Evolutionary conservation across 2,113 vertebrate genomes (phyloP).

Genomic region (Erythrolamprus reginae): DNA sequence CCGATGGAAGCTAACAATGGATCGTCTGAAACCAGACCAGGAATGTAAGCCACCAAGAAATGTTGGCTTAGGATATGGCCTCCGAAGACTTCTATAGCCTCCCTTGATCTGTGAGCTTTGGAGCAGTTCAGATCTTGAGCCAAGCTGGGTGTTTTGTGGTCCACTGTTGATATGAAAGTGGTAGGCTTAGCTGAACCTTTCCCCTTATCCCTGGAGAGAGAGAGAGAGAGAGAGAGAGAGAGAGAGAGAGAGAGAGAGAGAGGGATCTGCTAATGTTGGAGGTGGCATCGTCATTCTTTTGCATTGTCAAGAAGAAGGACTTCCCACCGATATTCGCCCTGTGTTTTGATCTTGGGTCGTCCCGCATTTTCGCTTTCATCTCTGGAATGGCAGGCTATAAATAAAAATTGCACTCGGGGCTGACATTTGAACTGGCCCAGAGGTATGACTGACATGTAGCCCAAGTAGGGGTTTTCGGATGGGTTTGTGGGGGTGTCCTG

Average conservation of each 20-base stretch:
- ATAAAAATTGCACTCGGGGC: slow-evolving; percentile 10
- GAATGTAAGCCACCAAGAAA: neutral
- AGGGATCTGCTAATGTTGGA: slow-evolving; percentile 5
- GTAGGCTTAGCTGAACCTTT: neutral
- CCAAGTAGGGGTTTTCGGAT: neutral
- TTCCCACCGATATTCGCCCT: slow-evolving; percentile 26
- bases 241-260: neutral
- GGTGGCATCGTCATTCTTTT: neutral
- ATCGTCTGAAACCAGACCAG: neutral
- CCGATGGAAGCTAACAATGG: neutral
- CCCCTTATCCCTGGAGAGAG: neutral
- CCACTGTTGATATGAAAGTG: neutral
- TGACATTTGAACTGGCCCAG: slow-evolving; percentile 23
- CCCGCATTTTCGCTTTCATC: slow-evolving; percentile 48
- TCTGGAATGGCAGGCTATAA: slow-evolving; percentile 36
- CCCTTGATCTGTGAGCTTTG: slow-evolving; percentile 3
- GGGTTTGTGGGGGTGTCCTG: neutral
- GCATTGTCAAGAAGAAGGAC: slow-evolving; percentile 4
- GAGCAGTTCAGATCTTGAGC: slow-evolving; percentile 1
- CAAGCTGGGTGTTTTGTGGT: neutral
- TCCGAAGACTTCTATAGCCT: neutral
- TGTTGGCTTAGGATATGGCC: neutral
- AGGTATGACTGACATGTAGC: slow-evolving; percentile 6
- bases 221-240: neutral
- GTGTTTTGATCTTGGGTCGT: slow-evolving; percentile 25